Evolutionary conservation across 2,888 invertebrate species (phyloP).

Genomic region (Bellardia bayeri): DNA sequence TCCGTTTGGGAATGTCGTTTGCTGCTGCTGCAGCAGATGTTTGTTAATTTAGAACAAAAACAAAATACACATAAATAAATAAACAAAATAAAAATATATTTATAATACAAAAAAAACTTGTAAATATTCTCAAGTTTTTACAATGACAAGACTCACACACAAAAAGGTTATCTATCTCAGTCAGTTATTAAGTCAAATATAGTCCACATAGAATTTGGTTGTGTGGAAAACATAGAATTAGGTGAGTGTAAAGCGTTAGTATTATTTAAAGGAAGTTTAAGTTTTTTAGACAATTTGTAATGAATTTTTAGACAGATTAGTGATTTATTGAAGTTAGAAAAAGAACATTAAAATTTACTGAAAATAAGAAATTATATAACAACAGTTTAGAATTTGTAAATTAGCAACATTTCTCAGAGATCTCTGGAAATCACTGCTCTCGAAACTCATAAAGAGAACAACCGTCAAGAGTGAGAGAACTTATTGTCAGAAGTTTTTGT

Average conservation of each 20-base stretch:
- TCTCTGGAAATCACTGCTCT: too few species aligned
- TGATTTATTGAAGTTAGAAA: not conserved
- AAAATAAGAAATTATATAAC: too few species aligned
- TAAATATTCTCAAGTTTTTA: not conserved
- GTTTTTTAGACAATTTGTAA: not conserved
- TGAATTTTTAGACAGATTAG: not conserved
- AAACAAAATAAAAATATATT: not conserved
- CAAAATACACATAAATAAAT: too few species aligned
- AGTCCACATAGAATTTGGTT: not conserved
- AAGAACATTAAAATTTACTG: too few species aligned
- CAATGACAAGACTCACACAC: not conserved
- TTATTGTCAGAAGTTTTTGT: too few species aligned
- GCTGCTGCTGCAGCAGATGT: not conserved
- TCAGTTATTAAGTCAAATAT: slow-evolving; percentile 4
- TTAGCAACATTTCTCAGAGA: too few species aligned
- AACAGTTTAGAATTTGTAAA: too few species aligned
- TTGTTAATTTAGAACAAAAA: slow-evolving; percentile 5
- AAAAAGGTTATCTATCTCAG: not conserved
- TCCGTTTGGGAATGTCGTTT: slow-evolving; percentile 11
- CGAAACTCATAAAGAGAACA: too few species aligned
- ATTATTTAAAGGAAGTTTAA: not conserved
- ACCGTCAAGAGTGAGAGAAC: too few species aligned
- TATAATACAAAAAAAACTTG: not conserved
- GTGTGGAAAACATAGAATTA: not conserved
- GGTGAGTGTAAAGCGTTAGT: not conserved